Conservation (phyloP, 2,797 vertebrate species). For the Etheostoma nigrum region DNA sequence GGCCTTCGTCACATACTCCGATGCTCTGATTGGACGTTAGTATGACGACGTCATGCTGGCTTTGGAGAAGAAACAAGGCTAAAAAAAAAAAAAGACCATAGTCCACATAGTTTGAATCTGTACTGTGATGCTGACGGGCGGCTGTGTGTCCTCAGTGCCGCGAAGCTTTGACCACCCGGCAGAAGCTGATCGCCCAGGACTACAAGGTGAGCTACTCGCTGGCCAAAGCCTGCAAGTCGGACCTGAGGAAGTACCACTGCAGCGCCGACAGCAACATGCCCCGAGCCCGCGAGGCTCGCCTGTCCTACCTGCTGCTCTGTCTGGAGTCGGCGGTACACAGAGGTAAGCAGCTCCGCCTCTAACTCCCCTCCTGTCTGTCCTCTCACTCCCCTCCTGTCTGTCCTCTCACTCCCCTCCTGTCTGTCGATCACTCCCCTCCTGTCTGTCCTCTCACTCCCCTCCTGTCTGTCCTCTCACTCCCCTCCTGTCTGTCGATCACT, state of each 20-base stretch:
- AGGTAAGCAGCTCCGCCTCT: slow-evolving; percentile 84
- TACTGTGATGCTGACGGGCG: not conserved
- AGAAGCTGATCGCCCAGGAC: slow-evolving; percentile 97
- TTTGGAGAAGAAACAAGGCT: not conserved
- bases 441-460: no score
- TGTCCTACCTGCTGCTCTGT: slow-evolving; percentile 96
- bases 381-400: no score
- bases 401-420: no score
- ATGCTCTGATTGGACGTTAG: no score
- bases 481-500: no score
- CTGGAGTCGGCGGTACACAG: slow-evolving; percentile 95
- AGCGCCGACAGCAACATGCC: slow-evolving; percentile 93
- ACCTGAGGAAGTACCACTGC: slow-evolving; percentile 95
- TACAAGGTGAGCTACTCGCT: slow-evolving; percentile 99
- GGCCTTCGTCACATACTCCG: no score
- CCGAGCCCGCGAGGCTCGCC: slow-evolving; percentile 92
- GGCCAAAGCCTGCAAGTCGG: slow-evolving; percentile 95
- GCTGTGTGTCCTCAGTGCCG: slow-evolving; percentile 86
- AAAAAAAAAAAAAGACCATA: not conserved
- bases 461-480: no score
- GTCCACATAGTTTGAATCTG: not conserved
- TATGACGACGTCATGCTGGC: no score
- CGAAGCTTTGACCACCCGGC: slow-evolving; percentile 94
- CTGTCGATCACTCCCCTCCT: no score
- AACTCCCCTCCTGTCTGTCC: no score